Evolutionary conservation across 2,888 invertebrate species (phyloP).

Genomic region (Slavum lentiscoides): DNA sequence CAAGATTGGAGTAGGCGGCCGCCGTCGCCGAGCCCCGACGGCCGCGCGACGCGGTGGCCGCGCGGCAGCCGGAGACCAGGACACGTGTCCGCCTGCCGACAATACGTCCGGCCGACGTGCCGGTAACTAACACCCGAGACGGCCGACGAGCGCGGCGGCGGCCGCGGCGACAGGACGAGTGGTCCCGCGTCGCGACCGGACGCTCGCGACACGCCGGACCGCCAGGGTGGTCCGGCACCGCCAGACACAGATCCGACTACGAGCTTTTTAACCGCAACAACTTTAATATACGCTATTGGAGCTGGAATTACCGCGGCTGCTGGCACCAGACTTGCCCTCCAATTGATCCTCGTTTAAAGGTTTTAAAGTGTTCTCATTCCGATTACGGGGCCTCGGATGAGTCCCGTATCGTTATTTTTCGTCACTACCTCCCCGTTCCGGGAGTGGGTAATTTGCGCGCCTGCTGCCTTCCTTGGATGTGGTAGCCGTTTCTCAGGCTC

Average conservation of each 20-base stretch:
- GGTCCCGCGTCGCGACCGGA: conserved; percentile 57
- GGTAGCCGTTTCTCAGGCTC: conserved; percentile 59
- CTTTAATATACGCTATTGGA: conserved; percentile 72
- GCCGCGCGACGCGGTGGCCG: background rate
- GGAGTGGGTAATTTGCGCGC: conserved; percentile 71
- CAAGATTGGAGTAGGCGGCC: conserved; percentile 59
- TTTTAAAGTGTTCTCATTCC: conserved; percentile 65
- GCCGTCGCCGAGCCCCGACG: background rate
- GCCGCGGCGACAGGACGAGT: background rate
- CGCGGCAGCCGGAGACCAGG: conserved; percentile 9
- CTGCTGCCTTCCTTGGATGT: conserved; percentile 75
- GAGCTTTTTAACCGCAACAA: conserved; percentile 71
- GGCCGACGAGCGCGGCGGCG: conserved; percentile 12
- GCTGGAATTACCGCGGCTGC: conserved; percentile 75
- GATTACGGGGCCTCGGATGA: conserved; percentile 65
- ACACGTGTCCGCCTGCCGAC: conserved; percentile 55
- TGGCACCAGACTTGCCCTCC: conserved; percentile 73
- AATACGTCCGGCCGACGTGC: conserved; percentile 56
- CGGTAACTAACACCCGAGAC: conserved; percentile 52
- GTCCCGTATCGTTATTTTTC: conserved; percentile 70
- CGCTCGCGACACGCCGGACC: background rate
- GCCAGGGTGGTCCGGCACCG: conserved; percentile 62
- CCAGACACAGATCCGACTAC: conserved; percentile 63
- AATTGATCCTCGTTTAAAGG: conserved; percentile 67
- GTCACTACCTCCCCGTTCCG: conserved; percentile 69